Percentiles rank a stretch among this genome's conserved stretches.
Conservation (phyloP, 2,113 vertebrate genomes). For the Coptodon rendalli region DNA sequence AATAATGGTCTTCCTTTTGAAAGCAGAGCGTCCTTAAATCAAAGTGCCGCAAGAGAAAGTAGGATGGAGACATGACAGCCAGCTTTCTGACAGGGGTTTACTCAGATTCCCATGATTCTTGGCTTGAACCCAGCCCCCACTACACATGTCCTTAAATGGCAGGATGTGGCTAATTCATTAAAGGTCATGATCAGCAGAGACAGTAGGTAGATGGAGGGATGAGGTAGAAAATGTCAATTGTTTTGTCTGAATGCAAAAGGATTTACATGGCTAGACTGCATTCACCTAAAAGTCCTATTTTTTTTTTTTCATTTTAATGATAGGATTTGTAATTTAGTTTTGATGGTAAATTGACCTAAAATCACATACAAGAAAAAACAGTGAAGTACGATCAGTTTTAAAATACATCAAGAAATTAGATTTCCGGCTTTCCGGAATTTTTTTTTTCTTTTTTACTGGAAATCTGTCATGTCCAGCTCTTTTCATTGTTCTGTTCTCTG, state of each 20-base stretch:
- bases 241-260: not conserved
- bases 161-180: slow-evolving; percentile 17
- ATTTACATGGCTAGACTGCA: not conserved
- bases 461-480: not conserved
- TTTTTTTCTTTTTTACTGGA: not conserved
- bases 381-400: not conserved
- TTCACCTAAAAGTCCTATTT: not conserved
- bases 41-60: not conserved
- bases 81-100: not conserved
- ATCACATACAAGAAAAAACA: not conserved
- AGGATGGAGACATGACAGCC: not conserved
- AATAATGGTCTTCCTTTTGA: not conserved
- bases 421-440: not conserved
- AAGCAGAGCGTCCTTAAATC: not conserved
- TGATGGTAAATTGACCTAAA: not conserved
- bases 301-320: not conserved
- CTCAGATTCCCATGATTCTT: slow-evolving; percentile 1
- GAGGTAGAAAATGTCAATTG: not conserved
- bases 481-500: not conserved
- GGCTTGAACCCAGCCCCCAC: not conserved
- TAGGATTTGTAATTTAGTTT: not conserved
- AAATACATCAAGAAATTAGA: not conserved
- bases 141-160: not conserved
- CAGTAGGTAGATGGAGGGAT: not conserved
- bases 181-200: not conserved